These are phyloP conservation scores for Sorex araneus DNA, from an alignment of 2,113 vertebrate genomes.

Conservation along the genomic window DNA sequence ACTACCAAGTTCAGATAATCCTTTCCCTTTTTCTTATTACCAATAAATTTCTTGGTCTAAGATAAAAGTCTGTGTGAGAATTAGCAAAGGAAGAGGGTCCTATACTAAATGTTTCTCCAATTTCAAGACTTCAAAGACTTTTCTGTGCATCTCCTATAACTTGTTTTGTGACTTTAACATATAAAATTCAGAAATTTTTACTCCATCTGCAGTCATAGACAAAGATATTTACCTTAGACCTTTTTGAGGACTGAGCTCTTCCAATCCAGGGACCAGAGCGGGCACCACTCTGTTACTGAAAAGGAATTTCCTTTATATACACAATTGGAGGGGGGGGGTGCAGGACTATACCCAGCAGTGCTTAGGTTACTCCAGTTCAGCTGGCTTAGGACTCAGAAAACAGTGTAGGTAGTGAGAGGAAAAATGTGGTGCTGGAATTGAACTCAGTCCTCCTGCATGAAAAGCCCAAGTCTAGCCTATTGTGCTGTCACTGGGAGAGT, in stretches of 20 bases:
- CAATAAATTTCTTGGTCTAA: neutral
- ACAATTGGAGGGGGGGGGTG: too few species aligned
- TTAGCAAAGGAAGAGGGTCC: neutral
- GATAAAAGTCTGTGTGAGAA: neutral
- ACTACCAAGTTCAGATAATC: neutral
- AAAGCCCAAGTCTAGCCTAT: too few species aligned
- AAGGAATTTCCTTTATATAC: too few species aligned
- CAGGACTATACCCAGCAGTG: too few species aligned
- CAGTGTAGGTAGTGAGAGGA: too few species aligned
- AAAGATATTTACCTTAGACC: neutral
- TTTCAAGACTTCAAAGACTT: neutral
- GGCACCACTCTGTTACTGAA: too few species aligned
- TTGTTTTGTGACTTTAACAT: neutral
- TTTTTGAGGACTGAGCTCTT: neutral
- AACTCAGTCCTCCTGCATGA: too few species aligned
- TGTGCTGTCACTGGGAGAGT: too few species aligned
- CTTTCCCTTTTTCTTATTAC: neutral
- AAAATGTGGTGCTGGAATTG: too few species aligned
- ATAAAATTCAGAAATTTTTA: neutral
- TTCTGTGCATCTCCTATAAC: fast-evolving
- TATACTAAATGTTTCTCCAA: too few species aligned
- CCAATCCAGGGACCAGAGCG: fast-evolving
- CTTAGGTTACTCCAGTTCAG: too few species aligned
- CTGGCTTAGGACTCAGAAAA: too few species aligned
- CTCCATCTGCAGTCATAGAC: neutral